Evolutionary conservation across 1,140 invertebrate species (phyloP), one percentile per base, ranked within the genome.

Genomic region (Trigoniulus corallinus): DNA sequence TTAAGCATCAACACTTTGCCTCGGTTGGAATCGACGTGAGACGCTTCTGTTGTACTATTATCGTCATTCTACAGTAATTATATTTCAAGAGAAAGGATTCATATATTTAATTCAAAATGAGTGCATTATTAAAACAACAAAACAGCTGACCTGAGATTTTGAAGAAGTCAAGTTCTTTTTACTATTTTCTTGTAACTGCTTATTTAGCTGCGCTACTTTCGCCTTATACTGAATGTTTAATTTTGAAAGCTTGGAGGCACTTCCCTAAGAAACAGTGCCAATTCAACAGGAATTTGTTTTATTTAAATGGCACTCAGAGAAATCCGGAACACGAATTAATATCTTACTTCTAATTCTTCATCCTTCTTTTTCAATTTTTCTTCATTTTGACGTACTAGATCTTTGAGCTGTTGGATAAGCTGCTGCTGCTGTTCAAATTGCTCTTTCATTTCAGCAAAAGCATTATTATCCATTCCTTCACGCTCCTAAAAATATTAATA

Each of bases 211-310:
- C 3, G 59, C 59, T 50, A 58, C 58, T 56, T 64, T 67, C 3
- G 64, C 64, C 55, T 68, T 69, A 24, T 63, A 59, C 43, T 68
- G 66, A 1, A 68, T 60, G 53, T 65, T 65, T 50, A 66, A 53
- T 55, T 67, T 69, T 12, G 65, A 64, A 23, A 69, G 53, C 37
- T 67, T 67, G 2, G 62, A 55, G 56, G 61, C 63, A 44, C 61
- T 59, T 40, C 69, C 66, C 68, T 69, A 53, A 39, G 57, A 60
- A n/a, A n/a, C n/a, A n/a, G n/a, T n/a, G n/a, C n/a, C n/a, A n/a
- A n/a, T n/a, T n/a, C n/a, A n/a, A n/a, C n/a, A n/a, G n/a, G n/a
- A n/a, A n/a, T n/a, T n/a, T n/a, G n/a, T n/a, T n/a, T n/a, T n/a
- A n/a, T n/a, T n/a, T n/a, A n/a, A n/a, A n/a, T n/a, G n/a, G n/a